These are phyloP conservation scores for Cinclus mexicanus DNA, from an alignment of 2,113 vertebrate genomes.

Conservation along the genomic window DNA sequence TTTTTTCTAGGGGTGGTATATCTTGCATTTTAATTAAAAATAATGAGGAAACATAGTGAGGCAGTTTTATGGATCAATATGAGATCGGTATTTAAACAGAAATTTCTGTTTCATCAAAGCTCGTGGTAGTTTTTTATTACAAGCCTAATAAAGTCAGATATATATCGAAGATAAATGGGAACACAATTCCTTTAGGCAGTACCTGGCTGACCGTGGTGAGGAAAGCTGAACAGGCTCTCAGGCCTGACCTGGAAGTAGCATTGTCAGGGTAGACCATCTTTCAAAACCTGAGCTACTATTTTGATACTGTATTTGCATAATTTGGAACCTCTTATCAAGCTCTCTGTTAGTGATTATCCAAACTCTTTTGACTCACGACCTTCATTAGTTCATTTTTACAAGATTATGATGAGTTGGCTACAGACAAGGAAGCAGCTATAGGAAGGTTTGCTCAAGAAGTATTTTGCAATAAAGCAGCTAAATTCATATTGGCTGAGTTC, in stretches of 20 bases:
- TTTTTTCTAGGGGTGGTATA: background rate
- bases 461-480: background rate
- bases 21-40: background rate
- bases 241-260: background rate
- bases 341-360: background rate
- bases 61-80: background rate
- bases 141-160: background rate
- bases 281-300: background rate
- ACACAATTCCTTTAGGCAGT: background rate
- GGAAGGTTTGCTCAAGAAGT: background rate
- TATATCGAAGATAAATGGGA: background rate
- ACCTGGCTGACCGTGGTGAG: background rate
- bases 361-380: background rate
- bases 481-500: background rate
- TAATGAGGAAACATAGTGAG: background rate
- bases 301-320: background rate
- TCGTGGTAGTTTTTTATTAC: background rate
- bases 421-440: background rate
- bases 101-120: background rate
- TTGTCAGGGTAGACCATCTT: background rate
- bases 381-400: background rate
- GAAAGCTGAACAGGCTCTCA: fast-evolving
- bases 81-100: background rate
- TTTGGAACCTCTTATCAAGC: background rate
- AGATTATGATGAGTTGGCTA: background rate